Evolutionary conservation across 2,797 vertebrate genomes (phyloP).

Genomic region (Mionectes olivaceus): DNA sequence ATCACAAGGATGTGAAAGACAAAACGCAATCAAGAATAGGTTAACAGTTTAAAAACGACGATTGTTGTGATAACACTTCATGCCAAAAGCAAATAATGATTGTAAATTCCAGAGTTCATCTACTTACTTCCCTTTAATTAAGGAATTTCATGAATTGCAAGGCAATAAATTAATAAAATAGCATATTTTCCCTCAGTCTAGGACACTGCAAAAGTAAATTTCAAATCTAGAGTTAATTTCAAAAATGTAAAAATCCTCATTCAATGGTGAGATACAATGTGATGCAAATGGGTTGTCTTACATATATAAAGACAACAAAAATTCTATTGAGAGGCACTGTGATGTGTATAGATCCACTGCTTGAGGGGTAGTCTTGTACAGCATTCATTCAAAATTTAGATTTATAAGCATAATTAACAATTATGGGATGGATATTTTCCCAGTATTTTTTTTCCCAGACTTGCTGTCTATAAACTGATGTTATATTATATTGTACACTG

Average conservation of each 20-base stretch:
- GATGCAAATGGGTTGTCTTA: neutral
- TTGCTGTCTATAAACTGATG: neutral
- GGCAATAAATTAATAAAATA: conserved; percentile 4
- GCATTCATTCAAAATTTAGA: neutral
- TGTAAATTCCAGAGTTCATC: conserved; percentile 1
- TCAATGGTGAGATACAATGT: neutral
- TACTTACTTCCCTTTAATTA: neutral
- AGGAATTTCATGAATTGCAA: neutral
- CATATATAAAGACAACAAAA: neutral
- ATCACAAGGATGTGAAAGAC: neutral
- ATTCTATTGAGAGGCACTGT: neutral
- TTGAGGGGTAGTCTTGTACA: neutral
- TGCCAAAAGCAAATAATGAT: neutral
- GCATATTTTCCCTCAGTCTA: neutral
- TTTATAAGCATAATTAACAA: neutral
- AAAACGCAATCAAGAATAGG: neutral
- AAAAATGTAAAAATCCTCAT: neutral
- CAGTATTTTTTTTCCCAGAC: neutral
- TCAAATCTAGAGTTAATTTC: neutral
- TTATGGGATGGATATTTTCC: neutral
- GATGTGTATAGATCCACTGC: neutral
- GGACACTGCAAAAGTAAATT: neutral
- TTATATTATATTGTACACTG: neutral
- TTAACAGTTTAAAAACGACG: neutral
- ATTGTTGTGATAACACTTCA: neutral